Conservation (phyloP, 1,140 invertebrate genomes). For the Dinoponera quadriceps region DNA sequence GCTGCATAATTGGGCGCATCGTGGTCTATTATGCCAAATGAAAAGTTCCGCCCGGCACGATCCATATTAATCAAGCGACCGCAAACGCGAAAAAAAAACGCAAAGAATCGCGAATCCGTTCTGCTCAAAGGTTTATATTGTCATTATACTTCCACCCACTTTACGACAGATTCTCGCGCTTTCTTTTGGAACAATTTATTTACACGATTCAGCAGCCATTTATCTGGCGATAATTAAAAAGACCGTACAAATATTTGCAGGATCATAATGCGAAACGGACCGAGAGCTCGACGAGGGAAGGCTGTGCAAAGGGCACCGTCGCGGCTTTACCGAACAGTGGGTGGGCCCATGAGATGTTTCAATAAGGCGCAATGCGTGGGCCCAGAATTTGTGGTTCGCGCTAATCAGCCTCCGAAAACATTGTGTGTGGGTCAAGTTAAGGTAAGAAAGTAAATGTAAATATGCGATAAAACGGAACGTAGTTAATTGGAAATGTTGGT, state of each 20-base stretch:
- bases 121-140: background rate
- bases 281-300: constrained; percentile 84
- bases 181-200: background rate
- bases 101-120: background rate
- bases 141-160: constrained; percentile 1
- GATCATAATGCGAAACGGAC: constrained; percentile 80
- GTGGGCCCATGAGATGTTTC: constrained; percentile 81
- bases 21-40: constrained; percentile 54
- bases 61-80: constrained; percentile 38
- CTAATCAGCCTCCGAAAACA: constrained; percentile 88
- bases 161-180: background rate
- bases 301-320: constrained; percentile 91
- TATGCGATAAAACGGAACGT: background rate
- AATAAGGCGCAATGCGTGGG: constrained; percentile 87
- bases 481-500: background rate
- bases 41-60: background rate
- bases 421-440: constrained; percentile 86
- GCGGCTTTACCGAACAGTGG: constrained; percentile 88
- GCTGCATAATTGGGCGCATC: constrained; percentile 72
- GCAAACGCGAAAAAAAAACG: background rate
- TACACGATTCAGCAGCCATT: background rate
- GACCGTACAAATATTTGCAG: constrained; percentile 64
- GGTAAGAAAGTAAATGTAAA: constrained; percentile 74
- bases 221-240: background rate
- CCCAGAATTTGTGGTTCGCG: constrained; percentile 91